phyloP scores from a whole-genome alignment of 2,888 invertebrate species.

The Zelleria hepariella region DNA sequence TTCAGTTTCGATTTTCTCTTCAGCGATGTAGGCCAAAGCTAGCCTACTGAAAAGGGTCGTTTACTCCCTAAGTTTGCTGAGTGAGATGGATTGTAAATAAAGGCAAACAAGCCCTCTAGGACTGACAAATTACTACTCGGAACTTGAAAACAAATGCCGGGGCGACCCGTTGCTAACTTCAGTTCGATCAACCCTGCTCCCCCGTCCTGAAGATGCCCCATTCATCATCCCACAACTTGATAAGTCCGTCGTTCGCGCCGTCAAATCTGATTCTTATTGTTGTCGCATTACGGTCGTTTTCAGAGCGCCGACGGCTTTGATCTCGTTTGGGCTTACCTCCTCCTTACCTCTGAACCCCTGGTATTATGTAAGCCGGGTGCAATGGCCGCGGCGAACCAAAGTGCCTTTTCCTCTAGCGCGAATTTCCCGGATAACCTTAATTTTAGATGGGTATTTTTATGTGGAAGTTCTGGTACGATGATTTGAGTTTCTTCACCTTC shows the following conservation, averaged over 20 bases:
- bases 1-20: not conserved
- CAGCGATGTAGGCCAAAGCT: not conserved
- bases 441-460: slow-evolving; percentile 22
- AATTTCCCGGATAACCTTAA: slow-evolving; percentile 38
- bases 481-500: not conserved
- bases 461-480: not conserved
- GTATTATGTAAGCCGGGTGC: slow-evolving; percentile 66
- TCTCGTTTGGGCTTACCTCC: slow-evolving; percentile 38
- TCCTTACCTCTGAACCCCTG: slow-evolving; percentile 57
- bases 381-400: slow-evolving; percentile 60
- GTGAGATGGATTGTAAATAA: not conserved
- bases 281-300: slow-evolving; percentile 34
- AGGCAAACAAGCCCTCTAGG: not conserved
- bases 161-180: slow-evolving; percentile 55
- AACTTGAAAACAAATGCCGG: slow-evolving; percentile 35
- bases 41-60: not conserved
- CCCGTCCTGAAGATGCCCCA: slow-evolving; percentile 39
- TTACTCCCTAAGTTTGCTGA: not conserved
- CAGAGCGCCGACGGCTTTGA: slow-evolving; percentile 22
- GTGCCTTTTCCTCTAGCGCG: slow-evolving; percentile 35
- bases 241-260: slow-evolving; percentile 25
- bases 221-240: slow-evolving; percentile 51
- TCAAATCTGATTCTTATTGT: slow-evolving; percentile 38
- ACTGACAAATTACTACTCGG: slow-evolving; percentile 38
- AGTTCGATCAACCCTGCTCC: slow-evolving; percentile 42